Evolutionary conservation across 2,113 vertebrate species (phyloP), one percentile per base, ranked within the genome.

Genomic region (Protobothrops flavoviridis): DNA sequence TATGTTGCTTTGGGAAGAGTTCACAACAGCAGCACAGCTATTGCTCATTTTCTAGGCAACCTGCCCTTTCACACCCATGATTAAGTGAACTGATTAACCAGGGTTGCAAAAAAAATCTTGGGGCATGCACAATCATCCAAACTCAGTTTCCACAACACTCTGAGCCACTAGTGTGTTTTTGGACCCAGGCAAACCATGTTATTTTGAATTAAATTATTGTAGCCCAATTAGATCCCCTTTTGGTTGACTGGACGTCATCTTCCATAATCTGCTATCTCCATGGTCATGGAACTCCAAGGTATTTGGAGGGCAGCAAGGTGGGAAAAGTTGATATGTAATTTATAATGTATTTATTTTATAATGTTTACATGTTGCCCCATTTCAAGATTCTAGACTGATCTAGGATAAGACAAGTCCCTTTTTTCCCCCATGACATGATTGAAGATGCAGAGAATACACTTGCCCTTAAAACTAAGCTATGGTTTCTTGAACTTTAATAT

Each of bases 361-460:
- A 69, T 15, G 29, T 13, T 69, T 13, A 69, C 12, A 5, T n/a
- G 61, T 15, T 69, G 11, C 29, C 29, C 59, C 11, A n/a, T 69
- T 11, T 69, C 61, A n/a, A 69, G 29, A 13, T 4, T n/a, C 29
- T 29, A 29, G 61, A 64, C 61, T 74, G 12, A 15, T 69, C 64
- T 69, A 33, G 29, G 4, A n/a, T n/a, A 13, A 69, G 29, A 5
- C 5, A 2, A 15, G 64, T 17, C 29, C n/a, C 12, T 15, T 0
- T 3, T 5, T 1, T 0, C 23, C 57, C 12, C 4, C 1, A 24
- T 61, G 12, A 69, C 1, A 0, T 4, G 11, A 12, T 64, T n/a
- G n/a, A n/a, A 69, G 26, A 69, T n/a, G 11, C 26, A 69, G 29
- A n/a, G 4, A 69, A n/a, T 69, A 69, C 13, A 69, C 29, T n/a